A percentile compares a stretch with the other conserved stretches of the same genome.
Conservation (phyloP, 2,888 invertebrate species). For the Leptura quadrifasciata region DNA sequence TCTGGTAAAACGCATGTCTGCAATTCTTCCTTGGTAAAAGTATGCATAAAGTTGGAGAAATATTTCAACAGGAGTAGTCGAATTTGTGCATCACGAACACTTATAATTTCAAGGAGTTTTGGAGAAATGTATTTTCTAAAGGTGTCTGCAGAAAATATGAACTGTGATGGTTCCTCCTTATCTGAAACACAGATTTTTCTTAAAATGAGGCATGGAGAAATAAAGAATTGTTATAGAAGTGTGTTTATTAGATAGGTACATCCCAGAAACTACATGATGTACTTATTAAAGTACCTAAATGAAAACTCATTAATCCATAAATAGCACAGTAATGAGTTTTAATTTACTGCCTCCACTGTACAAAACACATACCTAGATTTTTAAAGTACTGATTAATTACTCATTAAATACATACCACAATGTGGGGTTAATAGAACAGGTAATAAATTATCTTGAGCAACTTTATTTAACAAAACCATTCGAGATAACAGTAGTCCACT, state of each 20-base stretch:
- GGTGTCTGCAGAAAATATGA: conserved; percentile 81
- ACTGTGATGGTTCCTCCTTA: conserved; percentile 67
- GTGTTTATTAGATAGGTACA: too few species aligned
- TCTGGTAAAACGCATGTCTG: conserved; percentile 89
- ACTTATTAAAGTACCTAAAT: too few species aligned
- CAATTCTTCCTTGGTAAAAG: conserved; percentile 86
- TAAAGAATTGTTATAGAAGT: too few species aligned
- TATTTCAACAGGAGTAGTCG: conserved; percentile 86
- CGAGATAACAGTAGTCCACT: conserved; percentile 87
- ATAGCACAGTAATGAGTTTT: too few species aligned
- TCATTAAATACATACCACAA: conserved; percentile 75
- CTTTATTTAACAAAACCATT: conserved; percentile 88
- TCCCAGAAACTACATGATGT: too few species aligned
- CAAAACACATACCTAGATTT: too few species aligned
- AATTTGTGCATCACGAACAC: conserved; percentile 89
- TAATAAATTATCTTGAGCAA: conserved; percentile 84
- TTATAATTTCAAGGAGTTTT: conserved; percentile 86
- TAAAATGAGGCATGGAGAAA: not conserved
- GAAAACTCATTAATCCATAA: too few species aligned
- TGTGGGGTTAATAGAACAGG: conserved; percentile 83
- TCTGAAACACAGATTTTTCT: conserved; percentile 51
- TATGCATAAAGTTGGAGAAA: conserved; percentile 84
- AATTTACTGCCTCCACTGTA: too few species aligned
- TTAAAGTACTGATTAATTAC: too few species aligned
- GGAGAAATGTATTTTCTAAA: conserved; percentile 87